These are phyloP conservation scores for Temnothorax nylanderi DNA, from an alignment of 1,140 invertebrate species.

Conservation along the genomic window DNA sequence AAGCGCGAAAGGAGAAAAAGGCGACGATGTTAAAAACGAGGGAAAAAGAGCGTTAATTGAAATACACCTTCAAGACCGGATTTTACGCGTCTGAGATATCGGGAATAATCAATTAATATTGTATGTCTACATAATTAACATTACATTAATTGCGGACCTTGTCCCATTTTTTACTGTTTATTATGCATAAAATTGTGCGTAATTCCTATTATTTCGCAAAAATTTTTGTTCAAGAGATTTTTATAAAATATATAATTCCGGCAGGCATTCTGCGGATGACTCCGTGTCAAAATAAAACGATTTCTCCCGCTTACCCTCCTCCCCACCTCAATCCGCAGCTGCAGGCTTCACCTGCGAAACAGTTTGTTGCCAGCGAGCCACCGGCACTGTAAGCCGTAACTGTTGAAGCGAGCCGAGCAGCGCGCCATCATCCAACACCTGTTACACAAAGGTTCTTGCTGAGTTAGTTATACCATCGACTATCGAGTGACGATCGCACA, in stretches of 20 bases:
- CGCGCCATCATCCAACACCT: slow-evolving; percentile 73
- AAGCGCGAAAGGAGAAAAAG: slow-evolving; percentile 10
- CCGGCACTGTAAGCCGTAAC: slow-evolving; percentile 65
- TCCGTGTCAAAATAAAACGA: slow-evolving; percentile 71
- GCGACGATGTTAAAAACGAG: slow-evolving; percentile 6
- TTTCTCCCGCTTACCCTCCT: slow-evolving; percentile 58
- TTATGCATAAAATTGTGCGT: background rate
- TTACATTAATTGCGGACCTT: background rate
- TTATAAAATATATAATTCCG: background rate
- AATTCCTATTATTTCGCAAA: background rate
- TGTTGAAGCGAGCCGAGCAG: slow-evolving; percentile 69
- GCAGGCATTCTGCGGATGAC: slow-evolving; percentile 19
- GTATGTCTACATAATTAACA: background rate
- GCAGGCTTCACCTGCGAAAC: slow-evolving; percentile 75
- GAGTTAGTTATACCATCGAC: slow-evolving; percentile 57
- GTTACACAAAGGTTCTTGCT: slow-evolving; percentile 63
- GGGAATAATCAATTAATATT: background rate
- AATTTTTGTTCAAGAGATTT: background rate
- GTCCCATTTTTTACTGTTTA: background rate
- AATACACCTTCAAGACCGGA: background rate
- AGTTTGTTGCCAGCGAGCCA: slow-evolving; percentile 68
- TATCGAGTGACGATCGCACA: slow-evolving; percentile 21
- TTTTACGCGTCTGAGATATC: background rate
- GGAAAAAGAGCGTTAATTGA: slow-evolving; percentile 8
- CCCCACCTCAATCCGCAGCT: slow-evolving; percentile 65